Conservation (phyloP, 2,113 vertebrate genomes). For the Columbina picui region DNA sequence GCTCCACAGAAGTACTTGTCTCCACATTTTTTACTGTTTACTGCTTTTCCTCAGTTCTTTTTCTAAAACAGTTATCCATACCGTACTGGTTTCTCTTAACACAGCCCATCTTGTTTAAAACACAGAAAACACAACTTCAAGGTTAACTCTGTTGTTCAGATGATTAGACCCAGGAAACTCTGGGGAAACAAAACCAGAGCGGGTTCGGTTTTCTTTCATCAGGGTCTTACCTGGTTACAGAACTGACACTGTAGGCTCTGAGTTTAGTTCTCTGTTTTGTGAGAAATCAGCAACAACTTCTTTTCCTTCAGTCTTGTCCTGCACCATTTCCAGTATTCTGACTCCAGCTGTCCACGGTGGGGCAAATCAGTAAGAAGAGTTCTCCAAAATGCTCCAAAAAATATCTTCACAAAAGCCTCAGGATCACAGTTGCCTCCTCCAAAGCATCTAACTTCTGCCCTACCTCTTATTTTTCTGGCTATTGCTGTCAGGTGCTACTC, state of each 20-base stretch:
- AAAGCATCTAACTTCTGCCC: not conserved
- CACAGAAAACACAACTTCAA: no score
- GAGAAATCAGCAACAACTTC: not conserved
- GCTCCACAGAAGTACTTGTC: not conserved
- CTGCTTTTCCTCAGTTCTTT: not conserved
- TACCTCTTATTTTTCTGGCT: not conserved
- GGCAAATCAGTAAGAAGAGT: not conserved
- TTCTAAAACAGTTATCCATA: not conserved
- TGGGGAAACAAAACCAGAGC: not conserved
- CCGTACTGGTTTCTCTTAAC: not conserved
- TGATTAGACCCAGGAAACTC: not conserved
- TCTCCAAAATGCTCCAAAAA: not conserved
- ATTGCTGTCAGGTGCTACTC: not conserved
- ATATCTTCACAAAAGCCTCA: not conserved
- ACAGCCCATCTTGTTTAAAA: not conserved
- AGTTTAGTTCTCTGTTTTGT: not conserved
- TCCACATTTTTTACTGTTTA: not conserved
- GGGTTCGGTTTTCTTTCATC: not conserved
- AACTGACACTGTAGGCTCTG: not conserved
- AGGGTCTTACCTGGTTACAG: conserved; percentile 13
- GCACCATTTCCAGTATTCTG: not conserved
- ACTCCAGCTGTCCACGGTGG: not conserved
- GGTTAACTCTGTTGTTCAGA: not conserved
- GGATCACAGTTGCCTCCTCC: not conserved
- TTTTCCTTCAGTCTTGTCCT: not conserved